These are phyloP conservation scores for Macrosiphum euphorbiae DNA, from an alignment of 2,888 invertebrate species.

Conservation along the genomic window DNA sequence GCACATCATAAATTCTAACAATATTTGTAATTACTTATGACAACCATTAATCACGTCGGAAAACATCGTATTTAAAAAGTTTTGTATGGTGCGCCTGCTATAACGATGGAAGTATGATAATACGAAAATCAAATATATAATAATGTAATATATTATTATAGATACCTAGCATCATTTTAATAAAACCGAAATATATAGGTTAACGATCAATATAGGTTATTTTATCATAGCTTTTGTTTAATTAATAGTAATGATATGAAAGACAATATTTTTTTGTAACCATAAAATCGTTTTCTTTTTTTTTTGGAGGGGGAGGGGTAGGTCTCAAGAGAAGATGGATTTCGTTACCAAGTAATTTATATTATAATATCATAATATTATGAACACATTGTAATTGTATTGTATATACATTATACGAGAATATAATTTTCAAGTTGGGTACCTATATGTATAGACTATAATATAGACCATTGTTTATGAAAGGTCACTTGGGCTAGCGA, in stretches of 20 bases:
- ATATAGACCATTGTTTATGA: background rate
- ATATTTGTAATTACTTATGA: slow-evolving; percentile 9
- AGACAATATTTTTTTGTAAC: background rate
- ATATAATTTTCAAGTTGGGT: background rate
- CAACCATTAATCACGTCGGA: background rate
- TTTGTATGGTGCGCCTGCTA: background rate
- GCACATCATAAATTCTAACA: no score
- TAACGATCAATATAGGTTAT: background rate
- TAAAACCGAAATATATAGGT: background rate
- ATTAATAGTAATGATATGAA: background rate
- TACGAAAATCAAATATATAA: background rate
- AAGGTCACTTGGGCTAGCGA: background rate
- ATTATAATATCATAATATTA: slow-evolving; percentile 8
- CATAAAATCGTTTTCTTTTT: background rate
- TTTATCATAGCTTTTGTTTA: background rate
- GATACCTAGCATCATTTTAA: background rate
- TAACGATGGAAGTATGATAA: background rate
- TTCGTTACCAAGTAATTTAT: background rate
- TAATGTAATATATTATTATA: background rate
- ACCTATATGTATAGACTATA: background rate
- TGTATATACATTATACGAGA: background rate
- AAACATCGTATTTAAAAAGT: background rate
- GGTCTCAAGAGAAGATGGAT: background rate
- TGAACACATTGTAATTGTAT: slow-evolving; percentile 2
- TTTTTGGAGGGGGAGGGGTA: no score